These are phyloP conservation scores for Coendou prehensilis DNA, from an alignment of 2,797 vertebrate species.

Conservation along the genomic window DNA sequence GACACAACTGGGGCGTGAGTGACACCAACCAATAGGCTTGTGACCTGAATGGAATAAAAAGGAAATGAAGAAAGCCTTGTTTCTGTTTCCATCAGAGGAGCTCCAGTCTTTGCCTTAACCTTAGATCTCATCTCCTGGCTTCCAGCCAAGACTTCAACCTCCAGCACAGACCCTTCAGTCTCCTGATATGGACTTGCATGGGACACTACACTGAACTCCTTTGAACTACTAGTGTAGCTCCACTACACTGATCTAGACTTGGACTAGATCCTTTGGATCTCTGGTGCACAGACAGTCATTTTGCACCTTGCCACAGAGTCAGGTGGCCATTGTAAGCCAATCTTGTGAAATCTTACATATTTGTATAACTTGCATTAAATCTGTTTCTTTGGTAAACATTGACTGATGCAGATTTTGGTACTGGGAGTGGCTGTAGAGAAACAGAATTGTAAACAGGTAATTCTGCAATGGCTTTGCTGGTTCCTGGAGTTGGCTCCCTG, in stretches of 20 bases:
- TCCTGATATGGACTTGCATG: background rate
- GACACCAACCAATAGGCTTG: background rate
- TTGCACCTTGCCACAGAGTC: background rate
- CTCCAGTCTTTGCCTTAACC: background rate
- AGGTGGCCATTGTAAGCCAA: background rate
- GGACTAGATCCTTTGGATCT: background rate
- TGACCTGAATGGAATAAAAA: background rate
- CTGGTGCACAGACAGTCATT: background rate
- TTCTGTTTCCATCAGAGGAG: background rate
- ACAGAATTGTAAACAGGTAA: background rate
- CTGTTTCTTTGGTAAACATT: background rate
- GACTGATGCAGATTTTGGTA: background rate
- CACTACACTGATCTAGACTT: no score
- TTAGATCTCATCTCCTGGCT: background rate
- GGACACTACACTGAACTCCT: background rate
- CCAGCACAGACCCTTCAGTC: background rate
- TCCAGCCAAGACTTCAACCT: background rate
- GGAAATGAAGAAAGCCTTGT: background rate
- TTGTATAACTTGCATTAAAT: background rate
- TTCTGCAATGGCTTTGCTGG: background rate
- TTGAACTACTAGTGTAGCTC: no score
- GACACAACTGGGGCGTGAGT: background rate
- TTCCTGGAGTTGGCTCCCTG: background rate
- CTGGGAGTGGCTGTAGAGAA: background rate
- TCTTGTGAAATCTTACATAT: background rate